Conservation (phyloP, 2,888 invertebrate genomes). For the Ariolimax columbianus region DNA sequence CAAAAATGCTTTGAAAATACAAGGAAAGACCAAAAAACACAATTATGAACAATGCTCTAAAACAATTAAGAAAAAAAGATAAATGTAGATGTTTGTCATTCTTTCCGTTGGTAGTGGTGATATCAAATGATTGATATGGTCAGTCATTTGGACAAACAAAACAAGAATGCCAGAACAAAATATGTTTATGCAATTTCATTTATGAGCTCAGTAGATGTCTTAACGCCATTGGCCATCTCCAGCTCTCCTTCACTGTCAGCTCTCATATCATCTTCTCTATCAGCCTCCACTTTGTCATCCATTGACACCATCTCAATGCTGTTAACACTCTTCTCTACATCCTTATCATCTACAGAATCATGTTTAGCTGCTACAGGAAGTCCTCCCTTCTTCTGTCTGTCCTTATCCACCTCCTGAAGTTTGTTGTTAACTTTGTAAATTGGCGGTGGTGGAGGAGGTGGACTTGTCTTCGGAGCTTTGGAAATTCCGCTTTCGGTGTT, state of each 20-base stretch:
- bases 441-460: constrained; percentile 46
- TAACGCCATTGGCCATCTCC: constrained; percentile 4
- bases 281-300: constrained; percentile 43
- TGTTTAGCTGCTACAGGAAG: not conserved
- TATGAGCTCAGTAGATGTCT: constrained; percentile 21
- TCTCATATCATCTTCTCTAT: constrained; percentile 35
- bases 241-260: not conserved
- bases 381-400: constrained; percentile 19
- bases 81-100: not conserved
- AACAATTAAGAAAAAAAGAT: not conserved
- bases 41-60: not conserved
- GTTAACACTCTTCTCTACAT: constrained; percentile 25
- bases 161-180: too few species aligned
- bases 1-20: not conserved
- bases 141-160: not conserved
- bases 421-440: constrained; percentile 50
- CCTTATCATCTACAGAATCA: constrained; percentile 21
- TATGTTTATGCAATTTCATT: constrained; percentile 32
- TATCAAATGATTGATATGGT: not conserved
- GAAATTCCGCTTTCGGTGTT: constrained; percentile 36
- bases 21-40: too few species aligned
- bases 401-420: constrained; percentile 37
- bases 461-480: constrained; percentile 48
- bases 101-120: too few species aligned
- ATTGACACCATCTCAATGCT: constrained; percentile 29